These are phyloP conservation scores for Drosophila nebulosa DNA, from an alignment of 1,140 invertebrate genomes.

Conservation along the genomic window DNA sequence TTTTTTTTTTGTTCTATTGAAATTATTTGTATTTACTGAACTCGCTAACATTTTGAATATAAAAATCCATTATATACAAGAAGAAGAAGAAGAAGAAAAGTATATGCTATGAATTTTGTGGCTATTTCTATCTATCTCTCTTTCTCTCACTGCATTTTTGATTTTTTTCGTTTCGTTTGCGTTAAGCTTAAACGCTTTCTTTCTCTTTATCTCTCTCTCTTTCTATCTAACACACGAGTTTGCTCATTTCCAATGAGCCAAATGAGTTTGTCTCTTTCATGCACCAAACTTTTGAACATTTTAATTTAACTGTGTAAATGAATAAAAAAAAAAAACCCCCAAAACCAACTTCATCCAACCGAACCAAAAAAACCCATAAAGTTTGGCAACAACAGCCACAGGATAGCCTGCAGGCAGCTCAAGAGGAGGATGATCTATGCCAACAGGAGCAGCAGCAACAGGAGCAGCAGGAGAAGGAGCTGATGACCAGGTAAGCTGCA, in stretches of 20 bases:
- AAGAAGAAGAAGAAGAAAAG: background rate
- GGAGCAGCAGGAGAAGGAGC: background rate
- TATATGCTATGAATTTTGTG: background rate
- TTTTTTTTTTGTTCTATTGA: background rate
- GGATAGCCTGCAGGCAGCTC: constrained; percentile 17
- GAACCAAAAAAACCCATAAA: constrained; percentile 11
- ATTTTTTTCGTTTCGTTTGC: constrained; percentile 2
- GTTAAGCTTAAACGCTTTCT: constrained; percentile 6
- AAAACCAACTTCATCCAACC: constrained; percentile 24
- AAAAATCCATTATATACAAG: background rate
- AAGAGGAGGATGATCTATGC: constrained; percentile 11
- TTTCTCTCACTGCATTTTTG: background rate
- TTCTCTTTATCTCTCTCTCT: background rate
- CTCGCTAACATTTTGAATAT: background rate
- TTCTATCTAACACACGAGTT: background rate
- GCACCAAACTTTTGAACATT: background rate
- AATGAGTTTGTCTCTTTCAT: constrained; percentile 1
- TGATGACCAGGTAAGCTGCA: constrained; percentile 8
- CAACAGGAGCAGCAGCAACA: background rate
- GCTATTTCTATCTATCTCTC: background rate
- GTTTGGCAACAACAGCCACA: constrained; percentile 28
- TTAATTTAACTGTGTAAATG: background rate
- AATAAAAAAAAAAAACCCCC: background rate
- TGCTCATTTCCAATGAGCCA: background rate
- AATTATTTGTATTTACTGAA: background rate